Conservation (phyloP, 2,888 invertebrate species). For the Tholera decimalis region DNA sequence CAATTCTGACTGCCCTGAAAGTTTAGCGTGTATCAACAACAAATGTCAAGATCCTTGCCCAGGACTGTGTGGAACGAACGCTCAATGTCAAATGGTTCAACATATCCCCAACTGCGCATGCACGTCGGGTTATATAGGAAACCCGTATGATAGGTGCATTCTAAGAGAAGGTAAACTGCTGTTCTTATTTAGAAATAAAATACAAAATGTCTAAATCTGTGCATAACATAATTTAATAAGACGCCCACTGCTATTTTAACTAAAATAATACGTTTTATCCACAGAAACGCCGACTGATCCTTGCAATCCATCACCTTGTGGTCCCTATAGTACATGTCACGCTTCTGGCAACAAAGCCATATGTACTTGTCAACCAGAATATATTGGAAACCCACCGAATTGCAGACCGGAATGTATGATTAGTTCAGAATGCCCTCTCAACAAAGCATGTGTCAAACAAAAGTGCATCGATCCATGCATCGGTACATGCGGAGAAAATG, state of each 20-base stretch:
- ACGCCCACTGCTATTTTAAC: neutral
- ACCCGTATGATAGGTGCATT: conserved; percentile 92
- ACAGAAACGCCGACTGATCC: conserved; percentile 90
- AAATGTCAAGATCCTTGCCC: conserved; percentile 94
- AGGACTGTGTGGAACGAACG: conserved; percentile 95
- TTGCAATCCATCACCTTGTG: conserved; percentile 95
- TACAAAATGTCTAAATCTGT: neutral
- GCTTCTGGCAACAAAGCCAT: conserved; percentile 92
- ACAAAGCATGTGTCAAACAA: conserved; percentile 94
- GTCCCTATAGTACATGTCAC: conserved; percentile 94
- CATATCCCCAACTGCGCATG: conserved; percentile 95
- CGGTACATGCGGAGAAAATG: conserved; percentile 93
- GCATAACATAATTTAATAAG: neutral
- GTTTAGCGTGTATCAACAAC: conserved; percentile 93
- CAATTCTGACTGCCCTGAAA: conserved; percentile 93
- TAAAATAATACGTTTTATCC: conserved; percentile 47
- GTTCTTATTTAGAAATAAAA: neutral
- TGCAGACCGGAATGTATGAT: conserved; percentile 95
- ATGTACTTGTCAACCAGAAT: conserved; percentile 93
- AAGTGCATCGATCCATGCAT: conserved; percentile 96
- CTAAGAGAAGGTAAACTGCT: conserved; percentile 79
- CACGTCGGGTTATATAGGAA: conserved; percentile 92
- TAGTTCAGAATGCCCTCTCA: conserved; percentile 95
- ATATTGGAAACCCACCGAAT: conserved; percentile 94
- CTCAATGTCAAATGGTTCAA: conserved; percentile 94